phyloP scores from a whole-genome alignment of 2,888 invertebrate species.

The Andrena hattorfiana region DNA sequence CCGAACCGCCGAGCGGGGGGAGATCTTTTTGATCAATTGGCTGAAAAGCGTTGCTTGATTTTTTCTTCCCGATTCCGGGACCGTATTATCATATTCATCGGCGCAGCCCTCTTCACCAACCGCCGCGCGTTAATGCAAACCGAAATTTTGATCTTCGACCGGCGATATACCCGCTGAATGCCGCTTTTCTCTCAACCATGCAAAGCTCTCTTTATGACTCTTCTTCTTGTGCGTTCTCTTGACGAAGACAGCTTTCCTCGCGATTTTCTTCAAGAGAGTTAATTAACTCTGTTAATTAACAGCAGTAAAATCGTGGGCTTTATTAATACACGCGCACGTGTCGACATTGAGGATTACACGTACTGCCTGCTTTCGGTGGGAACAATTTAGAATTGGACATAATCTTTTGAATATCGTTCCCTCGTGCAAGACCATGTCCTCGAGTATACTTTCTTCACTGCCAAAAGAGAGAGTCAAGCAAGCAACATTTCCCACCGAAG shows the following conservation, averaged over 20 bases:
- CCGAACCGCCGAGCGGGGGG: constrained; percentile 6
- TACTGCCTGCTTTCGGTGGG: neutral
- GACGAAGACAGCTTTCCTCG: neutral
- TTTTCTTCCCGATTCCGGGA: constrained; percentile 25
- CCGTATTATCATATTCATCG: constrained; percentile 54
- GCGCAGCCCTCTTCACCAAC: neutral
- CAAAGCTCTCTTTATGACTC: neutral
- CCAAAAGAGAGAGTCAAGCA: neutral
- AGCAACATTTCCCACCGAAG: constrained; percentile 35
- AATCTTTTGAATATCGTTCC: neutral
- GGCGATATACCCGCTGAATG: neutral
- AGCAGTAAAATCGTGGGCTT: neutral
- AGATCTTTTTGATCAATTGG: constrained; percentile 61
- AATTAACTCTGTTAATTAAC: constrained; percentile 47
- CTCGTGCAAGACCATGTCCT: neutral
- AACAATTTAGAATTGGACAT: neutral
- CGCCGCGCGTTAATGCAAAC: constrained; percentile 7
- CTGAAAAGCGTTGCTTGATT: constrained; percentile 63
- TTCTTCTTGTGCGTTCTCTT: neutral
- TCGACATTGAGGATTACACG: neutral
- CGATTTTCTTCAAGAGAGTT: constrained; percentile 2
- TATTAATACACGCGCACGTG: neutral
- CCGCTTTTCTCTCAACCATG: neutral
- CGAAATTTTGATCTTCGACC: constrained; percentile 48
- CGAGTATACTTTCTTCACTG: constrained; percentile 27